Conservation (phyloP, 2,888 invertebrate genomes). For the Drosophila colorata region DNA sequence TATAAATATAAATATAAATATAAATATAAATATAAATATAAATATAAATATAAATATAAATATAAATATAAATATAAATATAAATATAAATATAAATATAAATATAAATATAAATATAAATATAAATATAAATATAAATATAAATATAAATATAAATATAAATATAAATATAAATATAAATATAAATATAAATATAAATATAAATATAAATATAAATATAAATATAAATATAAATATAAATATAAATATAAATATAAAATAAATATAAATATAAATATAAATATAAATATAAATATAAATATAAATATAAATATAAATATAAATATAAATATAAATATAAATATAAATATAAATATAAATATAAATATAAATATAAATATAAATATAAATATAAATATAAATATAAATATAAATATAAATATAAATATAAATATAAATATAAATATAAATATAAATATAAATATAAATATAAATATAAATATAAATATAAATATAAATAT, state of each 20-base stretch:
- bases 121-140: background rate
- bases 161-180: too few relatives aligned
- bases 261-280: too few relatives aligned
- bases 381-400: background rate
- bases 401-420: background rate
- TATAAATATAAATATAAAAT: too few relatives aligned
- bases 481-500: background rate
- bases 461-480: background rate
- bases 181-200: slow-evolving; percentile 3
- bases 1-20: background rate
- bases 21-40: slow-evolving; percentile 1
- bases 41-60: background rate
- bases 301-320: background rate
- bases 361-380: background rate
- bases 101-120: slow-evolving; percentile 3
- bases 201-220: background rate
- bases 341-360: background rate
- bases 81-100: background rate
- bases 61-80: background rate
- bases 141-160: background rate
- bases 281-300: slow-evolving; percentile 3
- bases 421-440: background rate
- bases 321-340: background rate
- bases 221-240: background rate
- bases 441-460: background rate